Percentiles rank a stretch among this genome's conserved stretches.
Conservation (phyloP, 2,113 vertebrate genomes). For the human (Homo sapiens) region GRCh38 chr6:139761001-139761500, state of each 20-base stretch:
- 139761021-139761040: conserved; percentile 73
- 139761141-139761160: conserved; percentile 72
- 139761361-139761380: not conserved
- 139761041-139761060: conserved; percentile 80
- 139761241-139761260: not conserved
- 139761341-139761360: not conserved
- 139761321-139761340: not conserved
- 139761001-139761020: conserved; percentile 75
- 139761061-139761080: conserved; percentile 80
- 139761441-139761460: not conserved
- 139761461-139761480: not conserved
- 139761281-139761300: conserved; percentile 29
- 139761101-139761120: conserved; percentile 72
- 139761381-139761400: not conserved
- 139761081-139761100: conserved; percentile 76
- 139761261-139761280: conserved; percentile 14
- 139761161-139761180: conserved; percentile 56
- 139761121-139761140: conserved; percentile 64
- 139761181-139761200: not conserved
- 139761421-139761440: not conserved
- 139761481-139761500: not conserved
- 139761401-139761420: not conserved
- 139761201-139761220: not conserved
- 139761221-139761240: conserved; percentile 61
- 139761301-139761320: conserved; percentile 26